A percentile compares a stretch with the other conserved stretches of the same genome.
Conservation (phyloP, 2,888 invertebrate genomes). For the Mythimna loreyi region DNA sequence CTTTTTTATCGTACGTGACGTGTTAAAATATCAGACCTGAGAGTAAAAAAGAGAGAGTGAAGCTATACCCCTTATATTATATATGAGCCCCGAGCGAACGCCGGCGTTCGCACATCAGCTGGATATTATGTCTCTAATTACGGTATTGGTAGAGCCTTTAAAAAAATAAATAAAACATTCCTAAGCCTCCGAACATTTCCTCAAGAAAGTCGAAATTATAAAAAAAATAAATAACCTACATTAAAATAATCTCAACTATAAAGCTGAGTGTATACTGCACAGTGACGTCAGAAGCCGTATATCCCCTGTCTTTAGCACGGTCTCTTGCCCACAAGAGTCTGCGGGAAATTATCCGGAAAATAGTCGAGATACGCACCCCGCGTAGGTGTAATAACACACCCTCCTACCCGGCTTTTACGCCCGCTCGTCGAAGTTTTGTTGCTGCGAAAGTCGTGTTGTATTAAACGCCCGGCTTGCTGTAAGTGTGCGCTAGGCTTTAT, state of each 20-base stretch:
- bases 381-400: slow-evolving; percentile 75
- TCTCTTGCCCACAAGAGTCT: slow-evolving; percentile 78
- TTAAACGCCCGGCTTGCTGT: slow-evolving; percentile 41
- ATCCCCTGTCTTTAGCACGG: slow-evolving; percentile 77
- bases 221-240: slow-evolving; percentile 37
- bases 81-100: no score
- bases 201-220: not conserved
- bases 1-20: no score
- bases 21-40: no score
- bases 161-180: not conserved
- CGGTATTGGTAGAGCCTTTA: no score
- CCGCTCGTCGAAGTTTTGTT: slow-evolving; percentile 15
- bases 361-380: slow-evolving; percentile 75
- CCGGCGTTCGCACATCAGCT: no score
- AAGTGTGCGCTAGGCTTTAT: slow-evolving; percentile 40
- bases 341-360: slow-evolving; percentile 87
- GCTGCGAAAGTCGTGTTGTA: slow-evolving; percentile 33
- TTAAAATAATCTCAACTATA: slow-evolving; percentile 53
- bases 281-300: slow-evolving; percentile 62
- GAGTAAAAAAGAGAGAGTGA: no score
- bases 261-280: slow-evolving; percentile 67
- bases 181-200: not conserved
- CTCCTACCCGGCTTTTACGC: slow-evolving; percentile 60
- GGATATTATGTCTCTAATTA: no score
- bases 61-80: no score